phyloP scores from a whole-genome alignment of 2,797 vertebrate species.

The Threskiornis aethiopicus region DNA sequence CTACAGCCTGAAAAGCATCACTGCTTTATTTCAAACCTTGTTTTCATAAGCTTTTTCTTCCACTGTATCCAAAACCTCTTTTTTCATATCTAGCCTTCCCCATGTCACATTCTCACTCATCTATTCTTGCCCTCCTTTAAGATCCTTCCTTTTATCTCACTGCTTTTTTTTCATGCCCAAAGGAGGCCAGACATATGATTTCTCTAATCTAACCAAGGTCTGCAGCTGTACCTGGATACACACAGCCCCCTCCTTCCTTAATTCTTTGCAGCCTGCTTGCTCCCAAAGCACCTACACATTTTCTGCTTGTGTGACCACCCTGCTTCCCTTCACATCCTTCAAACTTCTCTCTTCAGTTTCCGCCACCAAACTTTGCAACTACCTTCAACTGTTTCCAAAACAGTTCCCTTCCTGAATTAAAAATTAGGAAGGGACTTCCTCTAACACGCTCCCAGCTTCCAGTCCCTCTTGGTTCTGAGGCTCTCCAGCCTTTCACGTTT shows the following conservation, averaged over 20 bases:
- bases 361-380: background rate
- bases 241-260: background rate
- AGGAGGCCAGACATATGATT: background rate
- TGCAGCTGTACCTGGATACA: background rate
- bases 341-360: background rate
- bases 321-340: background rate
- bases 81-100: background rate
- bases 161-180: background rate
- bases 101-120: background rate
- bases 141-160: slow-evolving; percentile 5
- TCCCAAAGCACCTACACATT: background rate
- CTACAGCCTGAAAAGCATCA: background rate
- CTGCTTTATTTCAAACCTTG: slow-evolving; percentile 33
- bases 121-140: background rate
- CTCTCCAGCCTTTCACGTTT: background rate
- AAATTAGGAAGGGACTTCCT: background rate
- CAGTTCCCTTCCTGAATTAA: background rate
- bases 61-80: background rate
- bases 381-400: background rate
- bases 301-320: background rate
- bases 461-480: background rate
- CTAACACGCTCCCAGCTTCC: background rate
- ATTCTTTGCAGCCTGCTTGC: background rate
- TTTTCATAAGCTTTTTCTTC: background rate
- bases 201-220: background rate